Conservation (phyloP, 2,113 vertebrate genomes). For the Lampris incognitus region DNA sequence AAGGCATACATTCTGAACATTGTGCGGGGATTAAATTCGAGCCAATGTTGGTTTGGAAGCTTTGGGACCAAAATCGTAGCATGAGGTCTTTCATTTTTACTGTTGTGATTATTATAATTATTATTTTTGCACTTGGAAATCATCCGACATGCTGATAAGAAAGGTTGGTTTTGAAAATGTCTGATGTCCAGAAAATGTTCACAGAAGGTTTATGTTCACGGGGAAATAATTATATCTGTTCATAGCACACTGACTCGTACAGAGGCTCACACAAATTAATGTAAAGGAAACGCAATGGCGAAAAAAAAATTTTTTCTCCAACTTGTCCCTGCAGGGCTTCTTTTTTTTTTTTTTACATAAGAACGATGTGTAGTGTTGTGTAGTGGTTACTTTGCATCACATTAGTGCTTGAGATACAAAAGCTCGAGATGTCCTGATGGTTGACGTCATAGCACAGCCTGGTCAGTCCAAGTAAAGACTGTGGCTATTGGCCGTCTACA, state of each 20-base stretch:
- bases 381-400: background rate
- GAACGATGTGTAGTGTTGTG: background rate
- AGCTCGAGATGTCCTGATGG: background rate
- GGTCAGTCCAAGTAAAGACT: background rate
- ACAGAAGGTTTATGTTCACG: too few relatives aligned
- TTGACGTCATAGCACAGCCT: background rate
- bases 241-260: too few relatives aligned
- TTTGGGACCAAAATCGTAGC: constrained; percentile 8
- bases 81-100: background rate
- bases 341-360: background rate
- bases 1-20: constrained; percentile 61
- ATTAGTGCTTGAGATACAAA: background rate
- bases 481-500: constrained; percentile 2
- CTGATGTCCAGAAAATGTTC: too few relatives aligned
- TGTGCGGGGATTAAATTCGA: constrained; percentile 27
- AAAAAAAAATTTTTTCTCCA: too few relatives aligned
- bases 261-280: too few relatives aligned
- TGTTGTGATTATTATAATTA: background rate
- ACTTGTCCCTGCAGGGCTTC: background rate
- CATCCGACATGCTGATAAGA: constrained; percentile 3
- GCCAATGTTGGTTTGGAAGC: constrained; percentile 10
- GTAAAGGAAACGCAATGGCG: too few relatives aligned
- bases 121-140: constrained; percentile 2
- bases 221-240: too few relatives aligned
- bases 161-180: too few relatives aligned